Evolutionary conservation across 2,888 invertebrate species (phyloP), one percentile per base, ranked within the genome.

Genomic region (Apamea sordens): DNA sequence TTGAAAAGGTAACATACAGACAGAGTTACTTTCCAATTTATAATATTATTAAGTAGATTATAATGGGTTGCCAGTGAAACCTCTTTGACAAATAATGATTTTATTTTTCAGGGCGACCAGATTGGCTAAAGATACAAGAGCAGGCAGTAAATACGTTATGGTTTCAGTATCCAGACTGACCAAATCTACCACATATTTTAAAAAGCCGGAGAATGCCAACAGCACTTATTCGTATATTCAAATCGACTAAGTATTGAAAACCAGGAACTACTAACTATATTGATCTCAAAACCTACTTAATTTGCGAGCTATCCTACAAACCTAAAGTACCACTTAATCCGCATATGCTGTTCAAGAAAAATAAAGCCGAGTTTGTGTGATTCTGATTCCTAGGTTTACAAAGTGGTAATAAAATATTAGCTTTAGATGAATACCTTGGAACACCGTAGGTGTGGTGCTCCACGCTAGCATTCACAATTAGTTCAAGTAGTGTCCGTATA

Each of bases 401-500:
- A 24, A 24, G n/a, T 44, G 47, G 44, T 71, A 70, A 61, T 71
- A 47, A 82, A 82, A 75, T 74, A 74, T 80, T 41, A 61, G 50
- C 21, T 47, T 59, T 28, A 59, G 59, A 67, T 32, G 67, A 67
- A 67, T 44, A n/a, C 63, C 0, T n/a, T 36, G 61, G 18, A 71
- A 67, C 36, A 18, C 50, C 28, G 56, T 47, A 28, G 8, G 28
- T 56, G 50, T 50, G 28, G 32, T 36, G 73, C 70, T 61, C 36
- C 21, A 59, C 59, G 56, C 32, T 41, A 11, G 18, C 56, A 73
- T 72, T 72, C 50, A 78, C 74, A 75, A 83, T 79, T 75, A 72
- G 74, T 68, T 75, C 64, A 56, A 84, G 75, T 68, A 84, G 75
- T 68, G 70, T 21, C 36, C 24, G 36, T 72, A 53, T 56, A 71